These are phyloP conservation scores for Drosophila ananassae DNA, from an alignment of 1,140 invertebrate genomes.

Conservation along the genomic window DNA sequence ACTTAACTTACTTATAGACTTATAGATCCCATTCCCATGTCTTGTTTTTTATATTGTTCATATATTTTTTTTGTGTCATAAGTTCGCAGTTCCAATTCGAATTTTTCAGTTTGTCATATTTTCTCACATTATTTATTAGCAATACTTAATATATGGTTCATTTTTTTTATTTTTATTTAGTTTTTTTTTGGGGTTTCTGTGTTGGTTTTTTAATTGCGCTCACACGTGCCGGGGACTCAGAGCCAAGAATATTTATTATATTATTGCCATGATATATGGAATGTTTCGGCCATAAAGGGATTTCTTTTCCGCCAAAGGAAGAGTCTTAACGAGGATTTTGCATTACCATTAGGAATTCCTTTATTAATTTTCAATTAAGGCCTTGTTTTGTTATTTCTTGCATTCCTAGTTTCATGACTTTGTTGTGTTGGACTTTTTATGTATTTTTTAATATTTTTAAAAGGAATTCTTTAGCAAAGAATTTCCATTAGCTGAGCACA, in stretches of 20 bases:
- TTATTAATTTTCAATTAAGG: not conserved
- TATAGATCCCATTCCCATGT: not conserved
- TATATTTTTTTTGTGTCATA: not conserved
- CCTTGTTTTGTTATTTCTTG: not conserved
- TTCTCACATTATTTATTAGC: conserved; percentile 73
- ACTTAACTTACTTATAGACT: conserved; percentile 19
- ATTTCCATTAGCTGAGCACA: not conserved
- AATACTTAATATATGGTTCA: conserved; percentile 75
- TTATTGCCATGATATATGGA: conserved; percentile 65
- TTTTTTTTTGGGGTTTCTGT: not conserved
- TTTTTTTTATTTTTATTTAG: not conserved
- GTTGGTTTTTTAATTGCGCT: conserved; percentile 71
- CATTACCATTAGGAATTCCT: not conserved
- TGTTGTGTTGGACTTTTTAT: not conserved
- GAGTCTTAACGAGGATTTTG: not conserved
- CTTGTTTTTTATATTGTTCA: not conserved
- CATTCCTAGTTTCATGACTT: not conserved
- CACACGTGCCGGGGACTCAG: conserved; percentile 63
- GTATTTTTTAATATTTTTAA: not conserved
- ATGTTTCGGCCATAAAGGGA: conserved; percentile 71
- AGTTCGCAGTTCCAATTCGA: conserved; percentile 28
- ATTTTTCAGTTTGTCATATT: conserved; percentile 57
- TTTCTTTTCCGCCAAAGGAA: conserved; percentile 14
- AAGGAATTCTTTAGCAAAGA: not conserved
- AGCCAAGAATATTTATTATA: conserved; percentile 41